Evolutionary conservation across 2,888 invertebrate genomes (phyloP).

Genomic region (Rhagophthalmus giganteus): DNA sequence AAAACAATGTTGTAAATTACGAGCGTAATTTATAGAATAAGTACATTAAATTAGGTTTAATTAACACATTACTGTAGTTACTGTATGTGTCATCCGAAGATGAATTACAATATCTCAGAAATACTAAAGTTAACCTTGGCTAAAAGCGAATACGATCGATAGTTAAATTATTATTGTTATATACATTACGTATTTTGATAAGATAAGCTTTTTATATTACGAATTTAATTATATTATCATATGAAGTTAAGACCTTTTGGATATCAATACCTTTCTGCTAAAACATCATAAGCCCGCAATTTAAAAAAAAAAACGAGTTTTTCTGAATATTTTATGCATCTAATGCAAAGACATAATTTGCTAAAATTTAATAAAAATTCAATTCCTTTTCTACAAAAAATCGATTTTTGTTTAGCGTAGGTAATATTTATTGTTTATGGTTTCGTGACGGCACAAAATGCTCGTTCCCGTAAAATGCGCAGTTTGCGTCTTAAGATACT

Average conservation of each 20-base stretch:
- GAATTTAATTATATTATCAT: not conserved
- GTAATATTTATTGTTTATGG: not conserved
- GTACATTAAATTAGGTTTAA: slow-evolving; percentile 35
- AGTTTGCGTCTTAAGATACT: slow-evolving; percentile 3
- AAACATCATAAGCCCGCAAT: too few species aligned
- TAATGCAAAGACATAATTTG: too few species aligned
- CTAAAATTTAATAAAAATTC: too few species aligned
- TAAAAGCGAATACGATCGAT: slow-evolving; percentile 2
- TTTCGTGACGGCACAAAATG: too few species aligned
- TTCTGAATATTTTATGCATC: too few species aligned
- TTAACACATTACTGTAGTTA: slow-evolving; percentile 32
- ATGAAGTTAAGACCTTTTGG: not conserved
- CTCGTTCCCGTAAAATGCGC: too few species aligned
- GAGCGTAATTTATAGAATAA: not conserved
- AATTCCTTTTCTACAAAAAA: too few species aligned
- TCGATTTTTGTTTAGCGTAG: not conserved
- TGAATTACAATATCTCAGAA: slow-evolving; percentile 21
- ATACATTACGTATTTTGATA: not conserved
- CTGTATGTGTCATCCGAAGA: slow-evolving; percentile 35
- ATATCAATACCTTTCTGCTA: too few species aligned
- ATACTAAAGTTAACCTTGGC: slow-evolving; percentile 7
- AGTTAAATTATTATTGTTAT: slow-evolving; percentile 6
- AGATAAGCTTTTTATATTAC: not conserved
- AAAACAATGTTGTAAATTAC: not conserved
- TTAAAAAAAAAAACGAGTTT: too few species aligned